Percentiles rank a stretch among this genome's conserved stretches.
phyloP scores from a whole-genome alignment of 2,888 invertebrate species.

The Parasteatoda lunata region DNA sequence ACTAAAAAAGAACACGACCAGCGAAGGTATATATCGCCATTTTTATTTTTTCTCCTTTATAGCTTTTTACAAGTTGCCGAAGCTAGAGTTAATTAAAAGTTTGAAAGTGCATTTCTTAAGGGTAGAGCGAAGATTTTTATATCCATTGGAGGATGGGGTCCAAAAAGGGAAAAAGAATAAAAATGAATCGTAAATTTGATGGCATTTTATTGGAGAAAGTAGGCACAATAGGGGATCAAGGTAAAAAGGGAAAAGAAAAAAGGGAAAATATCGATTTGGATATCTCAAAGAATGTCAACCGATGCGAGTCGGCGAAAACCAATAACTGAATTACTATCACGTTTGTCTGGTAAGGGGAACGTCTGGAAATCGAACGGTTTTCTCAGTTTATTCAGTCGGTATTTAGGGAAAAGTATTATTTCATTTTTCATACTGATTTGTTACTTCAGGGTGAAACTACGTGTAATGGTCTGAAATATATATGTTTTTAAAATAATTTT shows the following conservation, averaged over 20 bases:
- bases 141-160: not conserved
- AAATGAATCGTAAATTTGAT: constrained; percentile 55
- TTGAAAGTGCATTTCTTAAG: constrained; percentile 45
- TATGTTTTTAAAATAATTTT: too few species aligned
- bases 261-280: constrained; percentile 49
- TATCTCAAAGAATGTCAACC: constrained; percentile 40
- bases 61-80: constrained; percentile 23
- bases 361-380: constrained; percentile 36
- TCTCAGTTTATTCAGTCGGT: not conserved
- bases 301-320: constrained; percentile 50
- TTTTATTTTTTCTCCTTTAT: constrained; percentile 2
- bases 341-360: constrained; percentile 26
- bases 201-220: constrained; percentile 57
- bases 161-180: constrained; percentile 26
- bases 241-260: not conserved
- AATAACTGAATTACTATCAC: constrained; percentile 58
- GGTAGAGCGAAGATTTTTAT: constrained; percentile 13
- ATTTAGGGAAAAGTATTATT: not conserved
- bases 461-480: too few species aligned
- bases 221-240: not conserved
- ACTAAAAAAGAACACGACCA: not conserved
- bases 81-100: constrained; percentile 58
- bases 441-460: too few species aligned
- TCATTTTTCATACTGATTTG: too few species aligned
- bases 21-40: constrained; percentile 1